Conservation (phyloP, 2,113 vertebrate species). For the Aramus guarauna region DNA sequence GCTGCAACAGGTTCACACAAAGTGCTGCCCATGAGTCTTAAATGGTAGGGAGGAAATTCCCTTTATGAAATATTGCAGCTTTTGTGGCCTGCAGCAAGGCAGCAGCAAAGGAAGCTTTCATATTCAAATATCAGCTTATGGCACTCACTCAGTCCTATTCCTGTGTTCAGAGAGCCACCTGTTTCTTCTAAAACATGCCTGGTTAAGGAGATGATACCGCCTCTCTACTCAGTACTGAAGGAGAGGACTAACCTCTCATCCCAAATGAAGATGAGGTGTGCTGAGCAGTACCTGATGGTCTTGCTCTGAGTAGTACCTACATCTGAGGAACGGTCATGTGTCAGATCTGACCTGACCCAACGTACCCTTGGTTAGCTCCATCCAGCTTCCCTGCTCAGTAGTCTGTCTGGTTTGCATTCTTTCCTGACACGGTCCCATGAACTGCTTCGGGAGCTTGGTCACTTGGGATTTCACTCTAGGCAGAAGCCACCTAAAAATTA, state of each 20-base stretch:
- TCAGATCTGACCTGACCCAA: too few species aligned
- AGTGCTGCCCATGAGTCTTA: neutral
- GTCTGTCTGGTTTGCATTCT: neutral
- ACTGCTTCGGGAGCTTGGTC: neutral
- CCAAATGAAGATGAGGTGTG: neutral
- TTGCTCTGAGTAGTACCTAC: neutral
- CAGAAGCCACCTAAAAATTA: neutral
- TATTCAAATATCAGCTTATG: neutral
- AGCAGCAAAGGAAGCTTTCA: neutral
- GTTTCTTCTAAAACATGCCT: neutral
- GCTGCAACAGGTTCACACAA: neutral
- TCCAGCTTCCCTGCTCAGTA: neutral
- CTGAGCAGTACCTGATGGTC: neutral
- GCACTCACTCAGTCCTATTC: fast-evolving
- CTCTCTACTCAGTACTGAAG: neutral
- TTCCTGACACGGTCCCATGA: neutral
- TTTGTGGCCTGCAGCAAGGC: neutral
- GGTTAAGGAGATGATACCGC: neutral
- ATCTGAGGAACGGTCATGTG: neutral
- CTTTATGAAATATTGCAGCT: neutral
- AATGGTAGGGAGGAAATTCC: neutral
- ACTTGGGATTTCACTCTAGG: neutral
- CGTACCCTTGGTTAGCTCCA: fast-evolving
- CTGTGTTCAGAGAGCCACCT: neutral
- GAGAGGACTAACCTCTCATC: neutral